Evolutionary conservation across 2,888 invertebrate species (phyloP), one percentile per base, ranked within the genome.

Genomic region (Agriopis marginaria): DNA sequence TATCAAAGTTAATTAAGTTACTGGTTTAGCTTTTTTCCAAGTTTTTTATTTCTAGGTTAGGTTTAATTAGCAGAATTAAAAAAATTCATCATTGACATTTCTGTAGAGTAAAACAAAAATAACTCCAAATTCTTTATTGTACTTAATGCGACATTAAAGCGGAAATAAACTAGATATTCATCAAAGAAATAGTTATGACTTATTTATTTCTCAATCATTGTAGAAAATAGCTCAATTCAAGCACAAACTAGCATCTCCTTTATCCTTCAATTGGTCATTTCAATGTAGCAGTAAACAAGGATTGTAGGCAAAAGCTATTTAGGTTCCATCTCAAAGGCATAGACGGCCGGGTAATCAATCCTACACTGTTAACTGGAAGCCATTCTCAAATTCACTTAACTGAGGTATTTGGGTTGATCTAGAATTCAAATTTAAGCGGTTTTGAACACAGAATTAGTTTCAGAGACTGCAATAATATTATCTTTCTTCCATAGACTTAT

Each of bases 321-420:
- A 62, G 62, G 68, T 58, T 64, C 62, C 49, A 68, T 68, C 64
- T 71, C 71, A 71, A 71, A 71, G 65, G 65, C 64, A 63, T 55
- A 54, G 63, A 49, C 59, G 66, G 54, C 54, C 56, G 17, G 54
- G 56, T 61, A 66, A 70, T 70, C 66, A 70, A 66, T 70, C 63
- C 66, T 47, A 44, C 32, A 40, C 62, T 44, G 66, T 60, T 63
- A 70, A 66, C 70, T 49, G 59, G 54, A 44, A 67, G 66, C 62
- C 42, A 14, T 66, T 65, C 49, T 58, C 54, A 54, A 66, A 63
- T 63, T 66, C 63, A 66, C 66, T 60, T 63, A 58, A 70, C n/a
- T 66, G 62, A 23, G 47, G 47, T 54, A 59, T 59, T 66, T 66
- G 50, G 62, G 32, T 70, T 58, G 58, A 60, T 70, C 50, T 66